These are phyloP conservation scores for Drosophila ercepeae DNA, from an alignment of 1,140 invertebrate genomes.

Conservation along the genomic window DNA sequence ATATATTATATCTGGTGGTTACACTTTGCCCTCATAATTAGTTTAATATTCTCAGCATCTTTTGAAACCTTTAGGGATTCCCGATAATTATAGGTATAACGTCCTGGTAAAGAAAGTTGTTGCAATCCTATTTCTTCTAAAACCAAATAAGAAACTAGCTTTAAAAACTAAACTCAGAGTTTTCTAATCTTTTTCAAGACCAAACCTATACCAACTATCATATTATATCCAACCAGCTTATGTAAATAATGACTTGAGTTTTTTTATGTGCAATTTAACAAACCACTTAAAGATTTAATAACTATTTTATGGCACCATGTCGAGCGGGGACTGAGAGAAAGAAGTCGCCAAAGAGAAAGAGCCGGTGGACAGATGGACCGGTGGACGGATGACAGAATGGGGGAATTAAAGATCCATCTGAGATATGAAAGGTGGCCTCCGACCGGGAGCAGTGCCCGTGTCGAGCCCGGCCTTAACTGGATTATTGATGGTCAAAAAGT, in stretches of 20 bases:
- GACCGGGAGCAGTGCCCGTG: conserved; percentile 1
- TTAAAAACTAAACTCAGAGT: too few relatives aligned
- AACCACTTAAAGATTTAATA: conserved; percentile 48
- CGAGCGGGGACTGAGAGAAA: neutral
- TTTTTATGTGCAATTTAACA: conserved; percentile 33
- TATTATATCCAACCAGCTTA: conserved; percentile 27
- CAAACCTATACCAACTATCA: neutral
- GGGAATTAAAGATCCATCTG: conserved; percentile 22
- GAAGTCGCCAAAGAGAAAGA: conserved; percentile 16
- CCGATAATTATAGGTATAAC: too few relatives aligned
- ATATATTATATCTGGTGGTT: neutral
- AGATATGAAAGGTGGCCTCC: conserved; percentile 22
- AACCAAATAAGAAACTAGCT: too few relatives aligned
- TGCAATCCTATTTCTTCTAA: too few relatives aligned
- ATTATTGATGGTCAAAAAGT: conserved; percentile 37
- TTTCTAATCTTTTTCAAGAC: neutral
- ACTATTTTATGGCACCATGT: conserved; percentile 36
- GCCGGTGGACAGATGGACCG: conserved; percentile 1
- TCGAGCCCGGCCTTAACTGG: conserved; percentile 21
- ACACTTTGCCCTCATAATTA: too few relatives aligned
- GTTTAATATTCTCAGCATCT: too few relatives aligned
- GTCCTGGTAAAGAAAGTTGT: too few relatives aligned
- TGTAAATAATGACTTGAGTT: conserved; percentile 31
- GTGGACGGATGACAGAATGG: neutral
- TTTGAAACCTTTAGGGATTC: too few relatives aligned